phyloP scores from a whole-genome alignment of 2,797 vertebrate species.

The Meda fulgida region DNA sequence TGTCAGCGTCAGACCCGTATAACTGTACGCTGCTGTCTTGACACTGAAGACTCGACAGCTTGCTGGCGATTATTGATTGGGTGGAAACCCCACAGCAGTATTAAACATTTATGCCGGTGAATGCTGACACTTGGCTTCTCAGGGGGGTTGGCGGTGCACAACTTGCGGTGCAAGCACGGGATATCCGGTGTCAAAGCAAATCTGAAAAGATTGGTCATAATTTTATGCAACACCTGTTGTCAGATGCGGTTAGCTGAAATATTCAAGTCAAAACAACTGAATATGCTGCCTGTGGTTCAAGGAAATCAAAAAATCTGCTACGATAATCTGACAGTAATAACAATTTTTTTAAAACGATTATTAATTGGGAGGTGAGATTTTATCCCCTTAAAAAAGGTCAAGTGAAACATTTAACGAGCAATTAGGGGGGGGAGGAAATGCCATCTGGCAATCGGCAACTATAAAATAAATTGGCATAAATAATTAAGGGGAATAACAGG shows the following conservation, averaged over 20 bases:
- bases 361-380: constrained; percentile 41
- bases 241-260: not conserved
- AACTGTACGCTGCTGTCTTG: constrained; percentile 29
- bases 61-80: constrained; percentile 56
- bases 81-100: constrained; percentile 47
- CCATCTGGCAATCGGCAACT: constrained; percentile 51
- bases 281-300: not conserved
- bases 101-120: constrained; percentile 60
- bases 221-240: not conserved
- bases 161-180: not conserved
- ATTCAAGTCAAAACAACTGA: not conserved
- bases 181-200: constrained; percentile 12
- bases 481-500: constrained; percentile 63
- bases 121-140: constrained; percentile 26
- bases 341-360: not conserved
- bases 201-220: not conserved
- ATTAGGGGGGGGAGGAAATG: constrained; percentile 56
- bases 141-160: not conserved
- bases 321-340: not conserved
- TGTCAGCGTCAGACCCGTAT: constrained; percentile 43
- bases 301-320: not conserved
- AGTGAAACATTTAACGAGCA: constrained; percentile 61
- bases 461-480: constrained; percentile 64
- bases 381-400: constrained; percentile 61
- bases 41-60: constrained; percentile 32